Evolutionary conservation across 2,113 vertebrate genomes (phyloP).

Genomic region (Eurystomus gularis): DNA sequence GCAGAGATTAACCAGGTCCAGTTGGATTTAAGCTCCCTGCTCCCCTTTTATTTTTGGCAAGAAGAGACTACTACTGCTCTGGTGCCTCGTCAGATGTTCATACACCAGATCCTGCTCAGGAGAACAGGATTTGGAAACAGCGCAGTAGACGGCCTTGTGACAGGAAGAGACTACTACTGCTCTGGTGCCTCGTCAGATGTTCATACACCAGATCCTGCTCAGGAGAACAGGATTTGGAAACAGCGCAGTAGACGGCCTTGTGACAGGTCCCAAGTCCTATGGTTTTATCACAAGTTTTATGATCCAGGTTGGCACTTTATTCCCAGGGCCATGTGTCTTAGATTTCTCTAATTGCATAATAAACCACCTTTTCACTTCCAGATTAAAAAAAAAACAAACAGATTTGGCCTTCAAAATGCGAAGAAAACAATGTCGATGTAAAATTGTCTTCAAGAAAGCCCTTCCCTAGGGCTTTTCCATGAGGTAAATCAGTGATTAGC

Average conservation of each 20-base stretch:
- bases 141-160: rapidly evolving
- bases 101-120: rapidly evolving
- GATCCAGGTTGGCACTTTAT: neutral
- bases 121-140: neutral
- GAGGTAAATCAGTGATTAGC: neutral
- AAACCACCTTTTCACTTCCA: neutral
- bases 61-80: neutral
- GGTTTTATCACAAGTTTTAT: neutral
- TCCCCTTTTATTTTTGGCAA: neutral
- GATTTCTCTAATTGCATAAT: neutral
- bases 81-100: rapidly evolving
- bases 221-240: neutral
- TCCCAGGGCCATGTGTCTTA: neutral
- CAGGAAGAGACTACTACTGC: neutral
- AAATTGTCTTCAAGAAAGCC: neutral
- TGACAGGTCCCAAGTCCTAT: neutral
- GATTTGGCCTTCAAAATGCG: neutral
- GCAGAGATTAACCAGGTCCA: conserved; percentile 43
- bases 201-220: rapidly evolving
- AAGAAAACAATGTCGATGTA: neutral
- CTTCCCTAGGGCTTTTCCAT: neutral
- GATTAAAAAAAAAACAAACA: neutral
- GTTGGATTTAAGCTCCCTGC: neutral
- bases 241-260: neutral
- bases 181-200: rapidly evolving